Conservation (phyloP, 2,888 invertebrate genomes). For the Cartodere bifasciata region DNA sequence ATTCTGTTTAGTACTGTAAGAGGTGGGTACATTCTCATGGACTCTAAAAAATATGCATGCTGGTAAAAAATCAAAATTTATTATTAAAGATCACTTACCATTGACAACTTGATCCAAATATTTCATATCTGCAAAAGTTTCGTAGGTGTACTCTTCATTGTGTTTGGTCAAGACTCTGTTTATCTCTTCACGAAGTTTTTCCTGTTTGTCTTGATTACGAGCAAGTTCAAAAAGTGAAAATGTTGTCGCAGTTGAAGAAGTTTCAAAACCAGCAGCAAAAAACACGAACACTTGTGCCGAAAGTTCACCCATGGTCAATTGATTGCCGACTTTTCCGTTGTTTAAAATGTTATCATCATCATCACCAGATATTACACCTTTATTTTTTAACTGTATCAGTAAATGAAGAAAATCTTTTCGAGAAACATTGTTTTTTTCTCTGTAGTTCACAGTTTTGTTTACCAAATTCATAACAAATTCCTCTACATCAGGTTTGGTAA, state of each 20-base stretch:
- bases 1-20: conserved; percentile 17
- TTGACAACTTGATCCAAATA: conserved; percentile 10
- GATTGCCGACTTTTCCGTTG: no score
- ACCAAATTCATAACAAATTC: conserved; percentile 37
- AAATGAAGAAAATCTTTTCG: conserved; percentile 44
- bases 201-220: conserved; percentile 25
- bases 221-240: conserved; percentile 37
- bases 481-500: conserved; percentile 18
- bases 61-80: not conserved
- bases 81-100: conserved; percentile 5
- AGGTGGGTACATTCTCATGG: conserved; percentile 28
- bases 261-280: conserved; percentile 40
- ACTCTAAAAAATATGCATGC: conserved; percentile 22
- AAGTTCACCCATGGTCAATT: conserved; percentile 23
- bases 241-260: conserved; percentile 36
- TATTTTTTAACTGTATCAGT: conserved; percentile 37
- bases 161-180: conserved; percentile 13
- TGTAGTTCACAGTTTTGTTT: conserved; percentile 32
- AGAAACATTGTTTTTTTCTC: conserved; percentile 33
- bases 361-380: conserved; percentile 16
- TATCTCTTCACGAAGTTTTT: conserved; percentile 28
- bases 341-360: no score
- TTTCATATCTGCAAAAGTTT: conserved; percentile 19
- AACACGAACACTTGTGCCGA: conserved; percentile 37
- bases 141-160: conserved; percentile 17